These are phyloP conservation scores for Paramormyrops kingsleyae DNA, from an alignment of 2,113 vertebrate species.

Conservation along the genomic window DNA sequence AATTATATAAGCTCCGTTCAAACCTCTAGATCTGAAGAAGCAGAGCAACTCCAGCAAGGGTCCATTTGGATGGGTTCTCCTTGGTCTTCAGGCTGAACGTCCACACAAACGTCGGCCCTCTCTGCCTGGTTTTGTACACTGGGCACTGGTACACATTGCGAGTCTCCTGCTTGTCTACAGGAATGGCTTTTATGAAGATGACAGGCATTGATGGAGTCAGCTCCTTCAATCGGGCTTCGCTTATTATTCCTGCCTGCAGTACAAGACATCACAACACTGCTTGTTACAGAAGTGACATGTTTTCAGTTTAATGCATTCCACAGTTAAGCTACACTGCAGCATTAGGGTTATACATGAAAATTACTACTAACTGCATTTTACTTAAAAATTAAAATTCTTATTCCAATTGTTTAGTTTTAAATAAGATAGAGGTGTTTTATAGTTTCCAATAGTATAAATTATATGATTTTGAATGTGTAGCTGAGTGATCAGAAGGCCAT, in stretches of 20 bases:
- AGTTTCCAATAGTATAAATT: background rate
- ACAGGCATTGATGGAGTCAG: constrained; percentile 81
- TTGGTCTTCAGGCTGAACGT: constrained; percentile 90
- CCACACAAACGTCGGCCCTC: constrained; percentile 87
- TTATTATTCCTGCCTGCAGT: constrained; percentile 67
- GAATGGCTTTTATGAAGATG: constrained; percentile 79
- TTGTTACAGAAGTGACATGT: constrained; percentile 3
- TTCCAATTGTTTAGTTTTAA: constrained; percentile 13
- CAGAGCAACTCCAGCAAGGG: constrained; percentile 82
- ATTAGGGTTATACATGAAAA: constrained; percentile 13
- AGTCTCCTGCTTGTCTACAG: constrained; percentile 73
- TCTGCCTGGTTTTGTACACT: constrained; percentile 81
- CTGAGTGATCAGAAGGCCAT: background rate
- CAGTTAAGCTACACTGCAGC: constrained; percentile 12
- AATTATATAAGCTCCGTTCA: background rate
- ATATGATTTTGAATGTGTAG: constrained; percentile 1
- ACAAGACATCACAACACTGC: constrained; percentile 24
- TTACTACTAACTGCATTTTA: constrained; percentile 16
- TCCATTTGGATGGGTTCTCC: constrained; percentile 85
- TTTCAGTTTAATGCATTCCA: constrained; percentile 20
- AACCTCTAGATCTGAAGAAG: constrained; percentile 71
- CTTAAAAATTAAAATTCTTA: background rate
- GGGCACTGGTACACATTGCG: constrained; percentile 75
- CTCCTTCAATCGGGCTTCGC: constrained; percentile 79
- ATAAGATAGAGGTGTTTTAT: background rate